A percentile compares a stretch with the other conserved stretches of the same genome.
Conservation (phyloP, 2,113 vertebrate species). For the Microtus montanus region DNA sequence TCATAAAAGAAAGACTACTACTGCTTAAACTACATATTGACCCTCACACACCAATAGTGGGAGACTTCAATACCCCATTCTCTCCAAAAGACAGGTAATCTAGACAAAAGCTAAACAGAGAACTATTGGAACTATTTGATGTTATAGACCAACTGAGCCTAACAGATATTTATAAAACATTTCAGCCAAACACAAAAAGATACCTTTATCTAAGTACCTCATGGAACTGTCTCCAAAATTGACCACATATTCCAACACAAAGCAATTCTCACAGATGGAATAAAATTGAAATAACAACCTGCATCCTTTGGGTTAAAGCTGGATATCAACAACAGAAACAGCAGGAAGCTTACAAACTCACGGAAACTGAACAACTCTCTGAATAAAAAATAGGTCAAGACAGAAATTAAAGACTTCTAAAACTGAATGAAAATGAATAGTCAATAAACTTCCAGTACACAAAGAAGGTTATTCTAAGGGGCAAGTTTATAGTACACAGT, state of each 20-base stretch:
- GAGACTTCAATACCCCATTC: background rate
- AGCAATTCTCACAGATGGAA: background rate
- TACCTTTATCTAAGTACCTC: background rate
- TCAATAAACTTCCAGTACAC: background rate
- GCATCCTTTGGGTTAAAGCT: background rate
- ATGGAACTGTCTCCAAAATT: background rate
- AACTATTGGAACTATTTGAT: background rate
- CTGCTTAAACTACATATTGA: background rate
- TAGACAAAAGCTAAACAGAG: background rate
- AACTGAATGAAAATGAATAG: background rate
- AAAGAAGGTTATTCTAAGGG: background rate
- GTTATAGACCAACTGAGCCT: background rate
- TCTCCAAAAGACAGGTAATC: background rate
- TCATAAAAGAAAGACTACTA: background rate
- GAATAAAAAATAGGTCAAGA: background rate
- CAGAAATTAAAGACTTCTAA: background rate
- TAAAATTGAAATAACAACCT: background rate
- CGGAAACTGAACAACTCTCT: background rate
- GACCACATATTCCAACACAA: background rate
- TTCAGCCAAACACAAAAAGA: background rate
- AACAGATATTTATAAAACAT: background rate
- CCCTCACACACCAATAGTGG: background rate
- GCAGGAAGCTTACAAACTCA: background rate
- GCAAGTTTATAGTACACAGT: background rate
- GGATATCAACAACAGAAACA: background rate